Base-by-base conservation (phyloP, 2,888 invertebrate genomes). In the Oxyteleia sp. region DNA sequence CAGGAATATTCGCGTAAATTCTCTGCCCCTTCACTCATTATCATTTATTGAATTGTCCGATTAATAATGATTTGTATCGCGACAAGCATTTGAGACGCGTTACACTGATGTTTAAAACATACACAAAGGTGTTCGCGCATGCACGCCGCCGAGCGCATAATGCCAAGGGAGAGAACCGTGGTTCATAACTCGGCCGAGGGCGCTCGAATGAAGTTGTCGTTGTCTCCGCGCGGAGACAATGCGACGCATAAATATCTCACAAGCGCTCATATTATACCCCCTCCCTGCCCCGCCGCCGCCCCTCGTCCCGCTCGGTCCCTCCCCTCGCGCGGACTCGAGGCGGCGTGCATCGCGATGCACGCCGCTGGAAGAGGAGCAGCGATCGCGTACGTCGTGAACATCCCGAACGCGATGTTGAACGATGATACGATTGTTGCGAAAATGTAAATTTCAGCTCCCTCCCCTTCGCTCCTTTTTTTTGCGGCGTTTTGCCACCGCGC, bases 181-280 rank as follows among this genome's bases (percentile, higher is more conserved):
- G 90, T 91, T 92, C 92, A 92, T 92, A 92, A 92, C 91, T 91
- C 89, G 88, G 87, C 61, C 64, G 84, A 57, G 55, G 80, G 82
- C 84, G 87, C 89, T 89, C 91, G 91, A 91, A 93, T 93, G 91
- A 93, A 93, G 93, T 93, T 92, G 92, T 93, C 92, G 92, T 91
- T 90, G 90, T 91, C 89, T 89, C 90, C 89, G 87, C 87, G 86
- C 84, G 88, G 88, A 90, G 91, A 93, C 93, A 93, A 93, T 93
- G 91, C 91, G 89, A 88, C 91, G 92, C 93, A 93, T 93, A 93
- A 93, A 93, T 93, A 93, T 93, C 89, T 90, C 88, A 88, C 88
- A 88, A 88, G 84, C 88, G 88, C 90, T 90, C 91, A 88, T 91
- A 90, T 89, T 89, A 89, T 90, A 87, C 85, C 84, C 86, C 63